Conservation (phyloP, 2,113 vertebrate species). For the Irena cyanogastra region DNA sequence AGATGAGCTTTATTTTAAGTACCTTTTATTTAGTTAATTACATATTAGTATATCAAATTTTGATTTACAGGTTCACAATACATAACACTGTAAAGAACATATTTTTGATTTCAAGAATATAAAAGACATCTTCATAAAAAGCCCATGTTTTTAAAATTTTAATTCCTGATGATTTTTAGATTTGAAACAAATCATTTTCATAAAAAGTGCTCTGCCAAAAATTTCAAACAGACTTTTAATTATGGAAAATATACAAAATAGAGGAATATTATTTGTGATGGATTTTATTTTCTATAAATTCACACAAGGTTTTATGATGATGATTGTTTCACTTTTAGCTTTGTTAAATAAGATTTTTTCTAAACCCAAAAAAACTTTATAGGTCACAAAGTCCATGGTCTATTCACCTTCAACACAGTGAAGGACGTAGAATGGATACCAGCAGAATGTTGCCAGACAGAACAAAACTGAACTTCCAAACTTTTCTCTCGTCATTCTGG, state of each 20-base stretch:
- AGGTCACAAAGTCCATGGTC: not conserved
- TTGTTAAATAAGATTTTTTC: not conserved
- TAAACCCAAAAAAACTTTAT: not conserved
- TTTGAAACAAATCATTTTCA: not conserved
- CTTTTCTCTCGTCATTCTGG: not conserved
- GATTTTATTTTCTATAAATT: not conserved
- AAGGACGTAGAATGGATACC: not conserved
- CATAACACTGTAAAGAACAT: not conserved
- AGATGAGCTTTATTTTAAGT: not conserved
- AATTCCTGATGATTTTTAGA: not conserved
- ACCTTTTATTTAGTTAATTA: not conserved
- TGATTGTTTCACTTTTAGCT: not conserved
- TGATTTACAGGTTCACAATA: not conserved
- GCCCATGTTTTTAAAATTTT: rapidly evolving
- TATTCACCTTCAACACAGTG: not conserved
- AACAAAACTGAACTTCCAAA: not conserved
- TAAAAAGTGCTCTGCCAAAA: not conserved
- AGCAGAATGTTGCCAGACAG: not conserved
- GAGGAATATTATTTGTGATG: not conserved
- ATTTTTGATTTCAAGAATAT: not conserved
- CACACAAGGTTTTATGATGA: not conserved
- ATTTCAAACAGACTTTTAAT: not conserved
- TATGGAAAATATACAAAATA: not conserved
- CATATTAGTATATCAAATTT: not conserved
- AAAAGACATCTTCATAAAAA: not conserved